These are phyloP conservation scores for Latrodectus hesperus DNA, from an alignment of 2,888 invertebrate genomes.

Conservation along the genomic window DNA sequence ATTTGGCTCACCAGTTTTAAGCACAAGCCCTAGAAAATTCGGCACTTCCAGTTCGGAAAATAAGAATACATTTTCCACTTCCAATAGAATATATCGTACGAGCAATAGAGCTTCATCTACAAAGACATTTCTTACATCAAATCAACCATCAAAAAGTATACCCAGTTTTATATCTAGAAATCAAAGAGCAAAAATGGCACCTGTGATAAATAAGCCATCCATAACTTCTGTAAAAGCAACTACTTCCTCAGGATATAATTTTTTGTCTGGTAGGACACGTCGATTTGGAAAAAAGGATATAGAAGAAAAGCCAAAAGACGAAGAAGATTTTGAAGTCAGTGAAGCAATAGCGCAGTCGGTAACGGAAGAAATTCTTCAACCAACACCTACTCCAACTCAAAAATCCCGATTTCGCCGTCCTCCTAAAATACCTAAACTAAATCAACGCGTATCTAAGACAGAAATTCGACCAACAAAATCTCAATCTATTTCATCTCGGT, in stretches of 20 bases:
- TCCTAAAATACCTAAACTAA: constrained; percentile 40
- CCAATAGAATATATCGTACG: constrained; percentile 16
- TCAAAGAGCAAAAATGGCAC: constrained; percentile 24
- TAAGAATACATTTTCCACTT: not conserved
- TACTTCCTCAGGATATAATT: constrained; percentile 10
- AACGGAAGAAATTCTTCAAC: constrained; percentile 36
- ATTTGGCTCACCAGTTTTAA: constrained; percentile 33
- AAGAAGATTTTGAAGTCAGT: constrained; percentile 65
- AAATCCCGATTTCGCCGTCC: constrained; percentile 34
- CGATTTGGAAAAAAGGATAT: constrained; percentile 37
- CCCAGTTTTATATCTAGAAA: constrained; percentile 40
- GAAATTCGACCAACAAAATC: constrained; percentile 6
- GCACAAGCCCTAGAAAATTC: constrained; percentile 33
- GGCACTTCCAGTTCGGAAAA: constrained; percentile 16
- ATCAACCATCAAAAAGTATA: constrained; percentile 26
- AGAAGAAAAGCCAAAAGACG: constrained; percentile 31
- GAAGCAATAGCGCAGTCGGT: constrained; percentile 53
- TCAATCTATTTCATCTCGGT: not conserved
- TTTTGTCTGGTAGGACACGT: constrained; percentile 23
- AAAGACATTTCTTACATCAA: not conserved
- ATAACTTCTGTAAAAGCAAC: constrained; percentile 10
- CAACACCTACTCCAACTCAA: constrained; percentile 3
- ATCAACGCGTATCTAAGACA: constrained; percentile 3
- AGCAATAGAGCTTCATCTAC: constrained; percentile 1
- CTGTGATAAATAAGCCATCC: not conserved